Base-by-base conservation (phyloP, 2,797 vertebrate species). In the Nyctalus aviator region DNA sequence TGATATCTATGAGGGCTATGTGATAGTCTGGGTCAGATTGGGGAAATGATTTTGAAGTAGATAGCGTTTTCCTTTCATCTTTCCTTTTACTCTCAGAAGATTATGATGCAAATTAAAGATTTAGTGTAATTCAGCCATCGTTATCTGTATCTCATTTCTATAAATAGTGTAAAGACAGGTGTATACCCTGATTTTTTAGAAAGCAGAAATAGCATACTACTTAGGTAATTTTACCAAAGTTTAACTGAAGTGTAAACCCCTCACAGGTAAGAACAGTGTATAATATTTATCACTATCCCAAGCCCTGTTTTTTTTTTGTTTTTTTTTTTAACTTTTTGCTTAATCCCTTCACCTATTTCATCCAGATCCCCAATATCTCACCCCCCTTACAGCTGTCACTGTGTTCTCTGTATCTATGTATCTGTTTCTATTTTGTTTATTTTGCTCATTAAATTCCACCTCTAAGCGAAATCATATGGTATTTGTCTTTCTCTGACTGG, bases 21-120 rank as follows among this genome's bases (percentile, higher is more conserved):
- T 84, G 55, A 35, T 91, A 64, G 84, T 88, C 53, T 86, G 50
- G 32, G 13, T 76, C 53, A 50, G 27, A 9, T 15, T 73, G 32
- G 55, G 55, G 46, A 95, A 91, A 94, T 93, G 62, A 69, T 30
- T 95, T 92, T 75, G 27, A 91, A 90, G 69, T 81, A 84, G 14
- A 46, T 81, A 62, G 41, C 48, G 13, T 94, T 79, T 94, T 78
- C 66, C 68, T 85, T 77, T 25, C 8, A 71, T 79, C 25, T 92
- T 76, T 75, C 21, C 46, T 48, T 94, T 90, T 76, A 94, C 9
- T 92, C 55, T 66, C 15, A 66, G 13, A 53, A 88, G 35, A 53
- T 59, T 84, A 71, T 94, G 85, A 50, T 72, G 7, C 17, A 84
- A 64, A 89, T 93, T 84, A 89, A 84, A 88, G 71, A 18, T 75